Percentiles rank a stretch among this genome's conserved stretches.
Evolutionary conservation across 2,888 invertebrate species (phyloP).

Genomic region (Coenonympha glycerion): DNA sequence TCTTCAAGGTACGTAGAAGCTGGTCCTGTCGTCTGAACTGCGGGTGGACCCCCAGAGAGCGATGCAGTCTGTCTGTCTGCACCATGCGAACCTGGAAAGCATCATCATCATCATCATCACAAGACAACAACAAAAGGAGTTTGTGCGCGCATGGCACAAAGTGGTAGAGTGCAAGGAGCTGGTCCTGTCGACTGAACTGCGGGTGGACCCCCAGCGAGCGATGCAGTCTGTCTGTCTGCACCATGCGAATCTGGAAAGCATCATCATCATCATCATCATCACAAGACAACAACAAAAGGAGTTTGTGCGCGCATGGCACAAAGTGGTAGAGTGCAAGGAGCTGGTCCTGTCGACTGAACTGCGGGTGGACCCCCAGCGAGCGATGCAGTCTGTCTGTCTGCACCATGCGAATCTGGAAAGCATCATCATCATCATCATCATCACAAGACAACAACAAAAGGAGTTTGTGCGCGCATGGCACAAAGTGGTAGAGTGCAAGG

Average conservation of each 20-base stretch:
- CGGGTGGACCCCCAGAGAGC: constrained; percentile 58
- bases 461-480: too few species aligned
- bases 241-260: constrained; percentile 53
- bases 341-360: constrained; percentile 52
- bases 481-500: too few species aligned
- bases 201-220: constrained; percentile 59
- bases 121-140: too few species aligned
- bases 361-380: constrained; percentile 58
- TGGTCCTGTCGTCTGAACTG: constrained; percentile 54
- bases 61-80: constrained; percentile 51
- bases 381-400: constrained; percentile 53
- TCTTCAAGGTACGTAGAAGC: constrained; percentile 48
- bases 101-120: too few species aligned
- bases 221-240: constrained; percentile 52
- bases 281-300: too few species aligned
- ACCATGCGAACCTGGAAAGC: constrained; percentile 54
- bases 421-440: too few species aligned
- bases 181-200: constrained; percentile 53
- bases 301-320: too few species aligned
- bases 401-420: constrained; percentile 53
- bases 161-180: too few species aligned
- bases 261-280: too few species aligned
- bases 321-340: too few species aligned
- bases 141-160: too few species aligned
- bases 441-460: too few species aligned